Evolutionary conservation across 1,140 invertebrate species (phyloP).

Genomic region (Drosophila busckii): DNA sequence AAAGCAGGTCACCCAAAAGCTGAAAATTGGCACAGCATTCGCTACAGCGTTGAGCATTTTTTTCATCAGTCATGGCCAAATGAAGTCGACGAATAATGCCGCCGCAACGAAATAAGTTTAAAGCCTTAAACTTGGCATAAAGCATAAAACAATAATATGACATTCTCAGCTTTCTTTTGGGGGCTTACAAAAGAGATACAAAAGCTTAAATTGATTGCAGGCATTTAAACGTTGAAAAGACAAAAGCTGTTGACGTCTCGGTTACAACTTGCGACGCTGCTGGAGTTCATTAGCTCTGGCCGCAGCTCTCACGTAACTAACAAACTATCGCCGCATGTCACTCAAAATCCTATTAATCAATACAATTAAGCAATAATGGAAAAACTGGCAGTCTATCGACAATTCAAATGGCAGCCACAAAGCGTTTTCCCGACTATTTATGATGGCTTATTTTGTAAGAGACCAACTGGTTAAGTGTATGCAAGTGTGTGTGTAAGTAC

Average conservation of each 20-base stretch:
- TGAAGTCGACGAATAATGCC: slow-evolving; percentile 41
- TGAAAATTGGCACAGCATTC: slow-evolving; percentile 61
- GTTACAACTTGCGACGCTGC: not conserved
- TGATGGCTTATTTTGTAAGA: slow-evolving; percentile 73
- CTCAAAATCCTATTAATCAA: slow-evolving; percentile 75
- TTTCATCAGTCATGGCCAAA: slow-evolving; percentile 39
- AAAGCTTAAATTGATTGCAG: slow-evolving; percentile 18
- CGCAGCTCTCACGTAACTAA: slow-evolving; percentile 49
- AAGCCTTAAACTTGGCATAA: not conserved
- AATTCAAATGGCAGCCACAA: slow-evolving; percentile 40
- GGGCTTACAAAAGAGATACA: not conserved
- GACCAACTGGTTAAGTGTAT: slow-evolving; percentile 59
- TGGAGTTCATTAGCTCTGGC: slow-evolving; percentile 59
- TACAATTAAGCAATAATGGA: slow-evolving; percentile 73
- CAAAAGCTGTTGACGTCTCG: not conserved
- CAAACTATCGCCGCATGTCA: slow-evolving; percentile 61
- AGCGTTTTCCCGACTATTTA: slow-evolving; percentile 66
- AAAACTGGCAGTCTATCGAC: slow-evolving; percentile 66
- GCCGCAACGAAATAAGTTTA: slow-evolving; percentile 11
- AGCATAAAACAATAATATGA: slow-evolving; percentile 26
- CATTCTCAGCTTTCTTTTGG: slow-evolving; percentile 19
- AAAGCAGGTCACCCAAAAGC: slow-evolving; percentile 62
- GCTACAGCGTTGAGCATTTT: slow-evolving; percentile 55
- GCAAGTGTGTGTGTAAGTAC: too few species aligned
- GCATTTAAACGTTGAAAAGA: slow-evolving; percentile 4